Evolutionary conservation across 2,113 vertebrate species (phyloP), one percentile per base, ranked within the genome.

Genomic region (Halichoerus grypus): DNA sequence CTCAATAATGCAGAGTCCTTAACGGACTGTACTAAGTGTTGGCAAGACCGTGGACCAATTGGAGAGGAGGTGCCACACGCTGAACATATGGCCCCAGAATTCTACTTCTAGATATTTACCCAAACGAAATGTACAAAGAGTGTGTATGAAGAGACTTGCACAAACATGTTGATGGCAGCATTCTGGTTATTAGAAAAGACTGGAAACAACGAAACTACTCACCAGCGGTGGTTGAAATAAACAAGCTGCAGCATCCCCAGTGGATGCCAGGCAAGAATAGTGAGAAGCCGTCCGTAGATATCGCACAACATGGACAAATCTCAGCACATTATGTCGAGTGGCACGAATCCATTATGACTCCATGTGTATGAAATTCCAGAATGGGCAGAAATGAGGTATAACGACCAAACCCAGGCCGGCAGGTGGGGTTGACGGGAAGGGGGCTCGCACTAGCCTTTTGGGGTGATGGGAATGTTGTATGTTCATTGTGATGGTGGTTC

Each of bases 401-500:
- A 31, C 4, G 72, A 77, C 21, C 5, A 16, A 15, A 18, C 57
- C 13, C 67, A 57, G 67, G 53, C 49, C 15, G 26, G 51, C 0
- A 1, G 28, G 28, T 22, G 72, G 14, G 16, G 33, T 3, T 36
- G 67, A 9, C 10, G 13, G 31, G 13, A 9, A 46, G 11, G 28
- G 1, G 53, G 15, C 31, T 6, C 0, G 15, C 7, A 21, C 18
- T 16, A 3, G 16, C 8, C 6, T 36, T 83, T 51, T 0, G 16
- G 26, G 81, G 22, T 39, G 69, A 72, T 36, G 80, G 19, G 33
- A n/a, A n/a, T 21, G 36, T 22, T 18, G 39, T 21, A 6, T 72
- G 53, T 74, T 14, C 7, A 9, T 10, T 0, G 2, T 9, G 22
- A 16, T 22, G 14, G 33, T 3, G 67, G 67, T 22, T 84, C 69